Percentiles rank a stretch among this genome's conserved stretches.
Conservation (phyloP, 2,888 invertebrate genomes). For the Acrobasis repandana region DNA sequence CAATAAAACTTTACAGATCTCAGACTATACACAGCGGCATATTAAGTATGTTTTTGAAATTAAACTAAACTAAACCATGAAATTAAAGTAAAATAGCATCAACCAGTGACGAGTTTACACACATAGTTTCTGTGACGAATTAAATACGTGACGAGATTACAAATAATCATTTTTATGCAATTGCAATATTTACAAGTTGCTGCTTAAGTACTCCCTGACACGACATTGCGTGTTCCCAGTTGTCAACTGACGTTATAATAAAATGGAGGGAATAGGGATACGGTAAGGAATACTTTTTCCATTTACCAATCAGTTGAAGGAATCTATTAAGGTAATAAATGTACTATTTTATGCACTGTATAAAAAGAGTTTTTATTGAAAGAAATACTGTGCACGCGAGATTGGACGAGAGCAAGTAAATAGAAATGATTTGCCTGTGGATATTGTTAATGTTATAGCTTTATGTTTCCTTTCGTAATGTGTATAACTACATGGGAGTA, state of each 20-base stretch:
- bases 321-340: constrained; percentile 10
- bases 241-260: constrained; percentile 11
- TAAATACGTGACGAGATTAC: too few species aligned
- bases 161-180: constrained; percentile 4
- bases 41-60: too few species aligned
- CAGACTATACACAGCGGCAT: too few species aligned
- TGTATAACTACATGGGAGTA: too few species aligned
- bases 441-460: too few species aligned
- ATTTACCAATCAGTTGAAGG: constrained; percentile 4
- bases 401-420: background rate
- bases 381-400: constrained; percentile 15
- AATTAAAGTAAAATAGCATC: too few species aligned
- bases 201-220: background rate
- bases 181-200: constrained; percentile 17
- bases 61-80: too few species aligned
- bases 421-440: too few species aligned
- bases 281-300: constrained; percentile 5
- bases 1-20: too few species aligned
- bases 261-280: constrained; percentile 12
- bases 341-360: constrained; percentile 2
- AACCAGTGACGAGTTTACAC: too few species aligned
- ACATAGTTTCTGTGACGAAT: too few species aligned
- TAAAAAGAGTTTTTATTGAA: constrained; percentile 10
- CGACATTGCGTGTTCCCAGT: constrained; percentile 12
- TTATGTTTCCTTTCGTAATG: too few species aligned